Base-by-base conservation (phyloP, 2,113 vertebrate genomes). In the Caloenas nicobarica region DNA sequence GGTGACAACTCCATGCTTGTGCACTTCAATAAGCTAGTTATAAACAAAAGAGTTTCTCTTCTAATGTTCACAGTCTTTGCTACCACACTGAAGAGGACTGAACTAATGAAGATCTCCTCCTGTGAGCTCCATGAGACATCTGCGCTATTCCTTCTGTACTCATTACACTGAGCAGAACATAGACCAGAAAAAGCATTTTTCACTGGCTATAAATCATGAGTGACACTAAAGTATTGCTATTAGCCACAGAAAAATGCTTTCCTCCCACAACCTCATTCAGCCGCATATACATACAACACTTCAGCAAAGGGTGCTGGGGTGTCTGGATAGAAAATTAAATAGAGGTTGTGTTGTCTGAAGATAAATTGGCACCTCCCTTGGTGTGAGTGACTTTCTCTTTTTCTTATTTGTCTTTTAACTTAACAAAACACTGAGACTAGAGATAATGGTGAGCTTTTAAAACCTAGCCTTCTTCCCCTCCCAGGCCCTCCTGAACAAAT, bases 301-400 rank as follows among this genome's bases (percentile, higher is more conserved):
- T 65, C 10, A 18, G 64, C 57, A 81, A 89, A 74, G 53, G 88
- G 53, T 87, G 73, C 88, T 92, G 70, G 62, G 48, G 23, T 87
- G 79, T 71, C 94, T 94, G 92, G 48, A n/a, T 56, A 58, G 96
- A 90, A 97, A 97, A 97, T 97, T 94, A 96, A 95, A 81, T 60
- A 74, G 91, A 90, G 56, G 36, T 91, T 96, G 79, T 94, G 95
- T 95, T 94, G 88, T 72, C 82, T 92, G 90, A 92, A 95, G 95
- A 94, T 95, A 96, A 95, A 96, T 72, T 91, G 79, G 77, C 82
- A 87, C 83, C 88, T 90, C 83, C 69, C 44, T 70, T 0, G 9
- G 88, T 0, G 60, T 93, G 89, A 91, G 69, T 72, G 95, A 93
- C 88, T 96, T 90, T 89, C 86, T 93, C 77, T 65, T 70, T 72